Percentiles rank a stretch among this genome's conserved stretches.
These are phyloP conservation scores for Amblyopsis rosae DNA, from an alignment of 2,113 vertebrate genomes.

Conservation along the genomic window DNA sequence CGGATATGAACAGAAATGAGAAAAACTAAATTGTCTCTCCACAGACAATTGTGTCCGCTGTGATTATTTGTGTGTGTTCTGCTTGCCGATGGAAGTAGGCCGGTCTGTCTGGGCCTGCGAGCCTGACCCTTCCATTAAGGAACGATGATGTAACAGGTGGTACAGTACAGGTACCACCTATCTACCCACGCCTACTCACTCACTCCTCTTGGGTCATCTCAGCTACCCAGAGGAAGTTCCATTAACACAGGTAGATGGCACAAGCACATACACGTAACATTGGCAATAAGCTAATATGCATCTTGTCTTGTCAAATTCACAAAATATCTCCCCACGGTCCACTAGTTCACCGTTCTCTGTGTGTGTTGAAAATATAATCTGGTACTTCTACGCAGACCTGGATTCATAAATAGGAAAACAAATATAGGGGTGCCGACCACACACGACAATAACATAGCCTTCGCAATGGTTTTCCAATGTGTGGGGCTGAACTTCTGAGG, in stretches of 20 bases:
- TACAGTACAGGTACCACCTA: too few species aligned
- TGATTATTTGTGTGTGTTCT: conserved; percentile 47
- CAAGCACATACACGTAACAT: conserved; percentile 16
- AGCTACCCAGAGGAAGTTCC: conserved; percentile 35
- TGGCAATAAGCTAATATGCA: background rate
- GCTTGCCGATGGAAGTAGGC: conserved; percentile 32
- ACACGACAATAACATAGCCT: too few species aligned
- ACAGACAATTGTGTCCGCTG: conserved; percentile 53
- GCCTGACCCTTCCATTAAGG: conserved; percentile 37
- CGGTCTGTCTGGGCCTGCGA: conserved; percentile 14
- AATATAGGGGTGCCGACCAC: too few species aligned
- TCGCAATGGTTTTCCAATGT: too few species aligned
- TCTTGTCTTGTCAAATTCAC: too few species aligned
- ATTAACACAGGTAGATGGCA: conserved; percentile 25
- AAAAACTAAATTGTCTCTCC: conserved; percentile 53
- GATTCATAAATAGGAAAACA: too few species aligned
- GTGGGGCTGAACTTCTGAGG: too few species aligned
- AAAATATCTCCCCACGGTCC: too few species aligned
- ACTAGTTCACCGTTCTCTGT: too few species aligned
- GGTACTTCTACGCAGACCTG: too few species aligned
- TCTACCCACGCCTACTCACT: background rate
- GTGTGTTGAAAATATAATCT: too few species aligned
- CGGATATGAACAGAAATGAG: conserved; percentile 62
- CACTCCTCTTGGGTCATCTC: conserved; percentile 48
- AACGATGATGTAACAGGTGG: conserved; percentile 14